Evolutionary conservation across 2,113 vertebrate species (phyloP), one percentile per base, ranked within the genome.

Genomic region (Pluvianellus socialis): DNA sequence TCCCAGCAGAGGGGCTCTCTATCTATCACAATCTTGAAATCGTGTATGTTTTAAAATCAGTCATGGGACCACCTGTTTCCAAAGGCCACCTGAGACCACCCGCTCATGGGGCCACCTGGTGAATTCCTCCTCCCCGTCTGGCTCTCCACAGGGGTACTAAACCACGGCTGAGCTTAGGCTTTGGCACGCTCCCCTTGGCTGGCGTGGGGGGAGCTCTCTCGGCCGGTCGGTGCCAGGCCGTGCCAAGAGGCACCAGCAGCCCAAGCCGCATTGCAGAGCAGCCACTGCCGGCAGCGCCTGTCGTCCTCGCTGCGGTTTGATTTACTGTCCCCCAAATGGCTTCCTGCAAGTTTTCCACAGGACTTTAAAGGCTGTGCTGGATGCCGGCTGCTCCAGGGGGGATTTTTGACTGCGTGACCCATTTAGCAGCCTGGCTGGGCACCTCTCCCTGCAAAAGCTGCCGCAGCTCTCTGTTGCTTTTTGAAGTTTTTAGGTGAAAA

Each of bases 351-450:
- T 85, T 67, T 90, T 72, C 56, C 2, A 4, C 44, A 38, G 81
- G 85, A 79, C 93, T 90, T 79, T 21, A 55, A 74, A 65, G 90
- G 5, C 58, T 58, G 40, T 2, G 13, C 81, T 86, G 67, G 72
- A 77, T 93, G 45, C 88, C 71, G 45, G 40, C 14, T 56, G 62
- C 24, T 90, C 73, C 80, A 42, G 49, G 66, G 66, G 87, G 65
- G 53, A 68, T 75, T 52, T 92, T 71, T 70, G 70, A 7, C 45
- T 76, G 26, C 0, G 0, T 94, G 92, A 96, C 92, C 93, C 45
- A 87, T 72, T 96, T 93, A 94, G 67, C 90, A 93, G 81, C 58
- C 71, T 62, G 87, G 62, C 85, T 86, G 74, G 58, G 77, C 74
- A 85, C 49, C 80, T 90, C 49, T 92, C 56, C 50, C 74, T 76